A percentile compares a stretch with the other conserved stretches of the same genome.
Conservation (phyloP, 23 tunicate species). For the Styela clava region DNA sequence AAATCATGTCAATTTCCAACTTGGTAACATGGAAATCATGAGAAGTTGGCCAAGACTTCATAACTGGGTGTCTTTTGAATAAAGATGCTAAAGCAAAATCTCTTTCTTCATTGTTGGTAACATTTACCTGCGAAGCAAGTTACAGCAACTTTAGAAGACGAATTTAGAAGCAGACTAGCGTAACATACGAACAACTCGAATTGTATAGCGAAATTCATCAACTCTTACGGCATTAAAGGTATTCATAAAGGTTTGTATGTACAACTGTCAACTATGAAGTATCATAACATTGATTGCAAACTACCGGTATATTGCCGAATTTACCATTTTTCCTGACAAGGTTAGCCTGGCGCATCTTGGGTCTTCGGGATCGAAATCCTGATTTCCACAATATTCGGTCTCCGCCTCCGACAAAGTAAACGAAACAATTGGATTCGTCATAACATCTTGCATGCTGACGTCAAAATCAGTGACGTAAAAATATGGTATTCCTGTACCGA, state of each 20-base stretch:
- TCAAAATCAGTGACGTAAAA: slow-evolving; percentile 52
- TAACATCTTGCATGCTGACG: slow-evolving; percentile 37
- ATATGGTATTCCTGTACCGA: slow-evolving; percentile 52
- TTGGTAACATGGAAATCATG: slow-evolving; percentile 62
- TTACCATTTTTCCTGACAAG: slow-evolving; percentile 55
- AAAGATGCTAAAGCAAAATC: slow-evolving; percentile 61
- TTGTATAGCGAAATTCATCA: no score
- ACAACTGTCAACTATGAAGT: no score
- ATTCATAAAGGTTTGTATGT: no score
- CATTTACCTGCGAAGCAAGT: slow-evolving; percentile 26
- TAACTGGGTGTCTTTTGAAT: slow-evolving; percentile 69
- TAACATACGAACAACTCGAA: no score
- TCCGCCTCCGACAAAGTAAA: slow-evolving; percentile 56
- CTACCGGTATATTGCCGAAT: no score
- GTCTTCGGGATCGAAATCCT: slow-evolving; percentile 45
- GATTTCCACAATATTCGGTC: slow-evolving; percentile 45
- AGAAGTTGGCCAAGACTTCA: slow-evolving; percentile 50
- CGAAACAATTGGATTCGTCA: slow-evolving; percentile 34
- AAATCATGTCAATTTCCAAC: slow-evolving; percentile 43
- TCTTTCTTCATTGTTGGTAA: slow-evolving; percentile 32
- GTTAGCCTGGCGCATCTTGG: slow-evolving; percentile 80
- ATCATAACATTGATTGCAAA: no score
- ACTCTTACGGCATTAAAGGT: no score
- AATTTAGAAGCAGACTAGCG: no score
- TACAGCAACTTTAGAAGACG: no score